phyloP scores from a whole-genome alignment of 2,888 invertebrate species.

The Enchytraeus crypticus region DNA sequence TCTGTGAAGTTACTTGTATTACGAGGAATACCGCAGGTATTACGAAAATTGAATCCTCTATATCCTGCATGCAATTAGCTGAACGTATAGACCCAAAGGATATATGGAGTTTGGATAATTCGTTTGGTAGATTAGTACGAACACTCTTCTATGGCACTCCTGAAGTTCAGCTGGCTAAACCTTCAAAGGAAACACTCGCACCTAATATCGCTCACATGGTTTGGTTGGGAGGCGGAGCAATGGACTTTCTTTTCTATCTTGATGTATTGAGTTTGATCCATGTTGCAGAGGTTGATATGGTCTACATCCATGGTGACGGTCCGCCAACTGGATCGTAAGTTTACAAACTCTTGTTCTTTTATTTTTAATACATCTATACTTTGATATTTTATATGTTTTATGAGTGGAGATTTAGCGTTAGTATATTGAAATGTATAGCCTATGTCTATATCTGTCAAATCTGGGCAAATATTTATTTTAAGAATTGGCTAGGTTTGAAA shows the following conservation, averaged over 20 bases:
- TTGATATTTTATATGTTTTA: no score
- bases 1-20: background rate
- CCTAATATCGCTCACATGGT: constrained; percentile 41
- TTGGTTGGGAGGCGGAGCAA: constrained; percentile 33
- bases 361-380: no score
- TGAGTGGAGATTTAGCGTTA: no score
- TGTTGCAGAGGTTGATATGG: constrained; percentile 33
- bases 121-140: constrained; percentile 26
- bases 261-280: constrained; percentile 35
- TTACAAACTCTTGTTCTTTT: no score
- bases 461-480: no score
- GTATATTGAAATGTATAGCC: no score
- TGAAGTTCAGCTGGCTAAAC: constrained; percentile 9
- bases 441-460: no score
- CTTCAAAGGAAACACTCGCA: constrained; percentile 21
- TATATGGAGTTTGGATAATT: constrained; percentile 27
- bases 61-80: constrained; percentile 1
- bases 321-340: constrained; percentile 19
- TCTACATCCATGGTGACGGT: constrained; percentile 37
- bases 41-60: no score
- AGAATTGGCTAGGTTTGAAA: no score
- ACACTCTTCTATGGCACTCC: constrained; percentile 31
- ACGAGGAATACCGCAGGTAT: background rate
- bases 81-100: constrained; percentile 27
- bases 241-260: constrained; percentile 39